Conservation (phyloP, 2,888 invertebrate species). For the Neoaliturus tenellus region DNA sequence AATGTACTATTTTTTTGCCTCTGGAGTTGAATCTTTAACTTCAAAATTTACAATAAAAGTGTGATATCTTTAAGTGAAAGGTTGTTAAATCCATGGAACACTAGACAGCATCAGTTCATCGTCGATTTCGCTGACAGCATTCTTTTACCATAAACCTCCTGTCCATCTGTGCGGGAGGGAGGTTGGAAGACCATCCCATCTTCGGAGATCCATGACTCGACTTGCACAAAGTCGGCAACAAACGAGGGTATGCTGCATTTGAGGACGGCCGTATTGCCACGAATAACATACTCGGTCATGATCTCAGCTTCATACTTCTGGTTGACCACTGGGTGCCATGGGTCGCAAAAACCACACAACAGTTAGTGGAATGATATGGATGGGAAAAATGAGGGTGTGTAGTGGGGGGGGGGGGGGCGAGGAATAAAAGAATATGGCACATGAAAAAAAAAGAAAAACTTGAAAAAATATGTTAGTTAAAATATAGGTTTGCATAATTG, state of each 20-base stretch:
- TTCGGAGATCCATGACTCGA: constrained; percentile 83
- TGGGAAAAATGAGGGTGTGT: neutral
- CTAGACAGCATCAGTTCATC: neutral
- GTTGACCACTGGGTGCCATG: constrained; percentile 78
- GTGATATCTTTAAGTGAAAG: too few relatives aligned
- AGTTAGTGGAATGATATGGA: neutral
- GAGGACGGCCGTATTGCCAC: constrained; percentile 82
- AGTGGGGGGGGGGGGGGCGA: neutral
- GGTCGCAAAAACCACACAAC: neutral
- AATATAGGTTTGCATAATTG: too few relatives aligned
- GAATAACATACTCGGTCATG: constrained; percentile 83
- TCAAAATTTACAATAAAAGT: too few relatives aligned
- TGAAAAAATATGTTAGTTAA: neutral
- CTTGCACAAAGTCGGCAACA: constrained; percentile 83
- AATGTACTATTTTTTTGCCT: too few relatives aligned
- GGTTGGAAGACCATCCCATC: constrained; percentile 74
- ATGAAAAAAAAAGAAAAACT: neutral
- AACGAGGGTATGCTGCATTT: constrained; percentile 86
- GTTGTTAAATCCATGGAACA: too few relatives aligned
- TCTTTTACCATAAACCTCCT: constrained; percentile 58
- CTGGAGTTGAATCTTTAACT: too few relatives aligned
- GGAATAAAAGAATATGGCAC: neutral
- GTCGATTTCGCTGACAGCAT: neutral
- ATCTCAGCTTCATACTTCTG: constrained; percentile 84
- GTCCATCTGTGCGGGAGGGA: constrained; percentile 74